A percentile compares a stretch with the other conserved stretches of the same genome.
Conservation (phyloP, 2,888 invertebrate genomes). For the Didymodactylos carnosus region DNA sequence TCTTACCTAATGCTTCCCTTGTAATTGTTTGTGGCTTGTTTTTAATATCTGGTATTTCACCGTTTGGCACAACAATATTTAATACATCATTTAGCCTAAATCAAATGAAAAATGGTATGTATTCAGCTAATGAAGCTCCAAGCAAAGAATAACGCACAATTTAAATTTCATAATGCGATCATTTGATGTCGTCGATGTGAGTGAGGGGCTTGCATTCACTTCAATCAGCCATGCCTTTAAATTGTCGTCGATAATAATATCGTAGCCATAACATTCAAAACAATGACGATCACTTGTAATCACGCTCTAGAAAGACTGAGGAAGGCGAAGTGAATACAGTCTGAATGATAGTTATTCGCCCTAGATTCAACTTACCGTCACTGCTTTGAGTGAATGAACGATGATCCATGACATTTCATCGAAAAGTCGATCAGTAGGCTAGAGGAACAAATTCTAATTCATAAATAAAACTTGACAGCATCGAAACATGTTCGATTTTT, state of each 20-base stretch:
- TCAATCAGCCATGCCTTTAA: conserved; percentile 81
- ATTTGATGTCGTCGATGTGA: conserved; percentile 77
- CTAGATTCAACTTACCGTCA: too few species aligned
- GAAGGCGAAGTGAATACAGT: too few species aligned
- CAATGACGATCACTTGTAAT: conserved; percentile 80
- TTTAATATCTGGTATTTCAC: conserved; percentile 53
- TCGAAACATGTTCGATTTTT: too few species aligned
- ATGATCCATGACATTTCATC: conserved; percentile 54
- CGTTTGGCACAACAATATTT: conserved; percentile 66
- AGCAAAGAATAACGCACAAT: too few species aligned
- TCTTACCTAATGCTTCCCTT: conserved; percentile 1
- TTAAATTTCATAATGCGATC: conserved; percentile 81
- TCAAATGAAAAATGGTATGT: too few species aligned
- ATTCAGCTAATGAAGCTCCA: too few species aligned
- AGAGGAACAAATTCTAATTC: too few species aligned
- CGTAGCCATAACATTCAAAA: conserved; percentile 67
- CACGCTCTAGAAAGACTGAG: too few species aligned
- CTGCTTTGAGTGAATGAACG: conserved; percentile 74
- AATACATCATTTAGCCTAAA: conserved; percentile 81
- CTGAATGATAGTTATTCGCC: too few species aligned
- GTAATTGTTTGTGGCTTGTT: background rate
- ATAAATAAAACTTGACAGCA: too few species aligned
- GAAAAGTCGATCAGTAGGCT: conserved; percentile 57
- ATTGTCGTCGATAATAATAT: conserved; percentile 79
- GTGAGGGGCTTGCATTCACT: conserved; percentile 80